Conservation (phyloP, 2,113 vertebrate genomes). For the Labeo rohita region DNA sequence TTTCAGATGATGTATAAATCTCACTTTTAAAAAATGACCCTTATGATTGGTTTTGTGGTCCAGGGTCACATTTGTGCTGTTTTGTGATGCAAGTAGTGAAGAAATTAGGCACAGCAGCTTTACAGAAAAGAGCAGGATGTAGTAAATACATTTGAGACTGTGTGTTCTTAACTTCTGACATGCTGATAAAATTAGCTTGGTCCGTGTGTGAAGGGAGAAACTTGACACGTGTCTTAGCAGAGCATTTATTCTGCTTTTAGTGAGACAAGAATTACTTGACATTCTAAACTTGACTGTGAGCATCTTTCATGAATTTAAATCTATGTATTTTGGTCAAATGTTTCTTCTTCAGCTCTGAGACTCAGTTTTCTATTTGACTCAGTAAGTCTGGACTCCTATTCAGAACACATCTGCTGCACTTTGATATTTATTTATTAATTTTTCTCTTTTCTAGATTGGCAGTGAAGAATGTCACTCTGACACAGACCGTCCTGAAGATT, state of each 20-base stretch:
- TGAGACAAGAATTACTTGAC: neutral
- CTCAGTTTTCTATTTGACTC: neutral
- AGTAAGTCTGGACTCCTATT: neutral
- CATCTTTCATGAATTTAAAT: neutral
- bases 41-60: too few relatives aligned
- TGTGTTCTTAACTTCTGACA: neutral
- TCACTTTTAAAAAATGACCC: too few relatives aligned
- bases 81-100: neutral
- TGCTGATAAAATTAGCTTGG: neutral
- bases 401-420: neutral
- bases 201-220: neutral
- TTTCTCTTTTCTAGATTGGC: constrained; percentile 81
- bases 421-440: neutral
- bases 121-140: constrained; percentile 10
- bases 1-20: too few relatives aligned
- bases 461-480: constrained; percentile 89
- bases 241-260: neutral
- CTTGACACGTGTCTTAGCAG: neutral
- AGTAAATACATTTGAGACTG: neutral
- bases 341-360: neutral
- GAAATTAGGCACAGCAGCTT: neutral
- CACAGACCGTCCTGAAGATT: constrained; percentile 89
- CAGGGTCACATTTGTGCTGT: neutral
- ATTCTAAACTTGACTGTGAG: neutral
- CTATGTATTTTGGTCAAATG: neutral